Conservation (phyloP, 2,797 vertebrate genomes). For the Tokudaia tokunoshimensis region DNA sequence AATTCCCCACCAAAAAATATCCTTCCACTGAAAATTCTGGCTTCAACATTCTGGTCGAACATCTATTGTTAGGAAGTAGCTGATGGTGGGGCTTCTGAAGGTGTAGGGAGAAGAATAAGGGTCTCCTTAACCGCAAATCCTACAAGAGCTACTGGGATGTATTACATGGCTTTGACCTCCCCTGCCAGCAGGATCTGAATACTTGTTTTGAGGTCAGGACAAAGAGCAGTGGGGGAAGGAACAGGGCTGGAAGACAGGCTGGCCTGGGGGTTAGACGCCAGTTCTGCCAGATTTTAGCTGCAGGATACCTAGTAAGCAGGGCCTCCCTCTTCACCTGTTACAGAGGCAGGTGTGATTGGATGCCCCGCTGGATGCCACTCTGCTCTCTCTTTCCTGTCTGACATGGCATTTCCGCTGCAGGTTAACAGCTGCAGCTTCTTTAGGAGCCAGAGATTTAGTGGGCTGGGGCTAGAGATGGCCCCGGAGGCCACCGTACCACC, state of each 20-base stretch:
- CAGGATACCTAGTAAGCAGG: neutral
- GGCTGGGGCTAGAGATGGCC: neutral
- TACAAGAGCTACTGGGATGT: neutral
- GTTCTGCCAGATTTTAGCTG: neutral
- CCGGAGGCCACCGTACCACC: neutral
- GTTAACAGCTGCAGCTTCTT: neutral
- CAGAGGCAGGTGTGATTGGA: neutral
- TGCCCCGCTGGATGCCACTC: neutral
- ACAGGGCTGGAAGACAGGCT: neutral
- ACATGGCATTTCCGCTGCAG: neutral
- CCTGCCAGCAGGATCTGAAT: neutral
- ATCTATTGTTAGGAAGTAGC: neutral
- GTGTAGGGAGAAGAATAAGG: neutral
- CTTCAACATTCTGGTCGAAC: neutral
- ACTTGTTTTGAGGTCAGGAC: neutral
- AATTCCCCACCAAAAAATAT: neutral
- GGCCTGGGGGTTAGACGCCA: no score
- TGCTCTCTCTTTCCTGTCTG: neutral
- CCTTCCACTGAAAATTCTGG: no score
- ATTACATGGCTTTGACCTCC: neutral
- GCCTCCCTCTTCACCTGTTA: neutral
- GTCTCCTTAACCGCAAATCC: neutral
- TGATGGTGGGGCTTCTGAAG: neutral
- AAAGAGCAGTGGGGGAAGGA: neutral
- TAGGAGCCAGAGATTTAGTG: neutral